These are phyloP conservation scores for Regulus satrapa DNA, from an alignment of 2,113 vertebrate genomes.

Conservation along the genomic window DNA sequence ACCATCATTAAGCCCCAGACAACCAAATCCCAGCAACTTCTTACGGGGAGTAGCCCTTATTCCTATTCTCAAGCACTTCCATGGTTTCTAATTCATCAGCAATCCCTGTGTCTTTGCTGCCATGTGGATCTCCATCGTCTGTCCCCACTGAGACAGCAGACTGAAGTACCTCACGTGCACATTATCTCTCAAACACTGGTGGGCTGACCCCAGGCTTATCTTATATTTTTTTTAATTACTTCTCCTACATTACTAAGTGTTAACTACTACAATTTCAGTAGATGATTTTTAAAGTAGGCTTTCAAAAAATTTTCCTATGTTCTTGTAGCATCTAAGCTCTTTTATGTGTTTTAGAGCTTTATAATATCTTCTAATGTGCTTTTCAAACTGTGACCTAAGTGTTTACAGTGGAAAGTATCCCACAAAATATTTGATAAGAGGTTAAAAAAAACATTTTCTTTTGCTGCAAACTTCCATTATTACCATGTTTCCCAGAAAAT, in stretches of 20 bases:
- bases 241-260: not conserved
- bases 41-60: not conserved
- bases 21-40: not conserved
- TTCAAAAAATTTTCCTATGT: not conserved
- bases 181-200: not conserved
- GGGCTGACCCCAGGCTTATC: not conserved
- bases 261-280: not conserved
- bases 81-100: not conserved
- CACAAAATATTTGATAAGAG: not conserved
- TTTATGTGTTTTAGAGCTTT: not conserved
- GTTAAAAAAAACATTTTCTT: not conserved
- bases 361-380: not conserved
- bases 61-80: accelerated
- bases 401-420: not conserved
- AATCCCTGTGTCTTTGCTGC: not conserved
- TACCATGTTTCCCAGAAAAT: not conserved
- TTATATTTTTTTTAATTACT: not conserved
- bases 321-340: not conserved
- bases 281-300: not conserved
- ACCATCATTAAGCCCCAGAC: not conserved
- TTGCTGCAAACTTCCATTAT: not conserved
- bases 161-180: not conserved
- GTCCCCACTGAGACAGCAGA: not conserved
- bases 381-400: not conserved
- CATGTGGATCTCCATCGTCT: not conserved